Conservation (phyloP, 1,140 invertebrate genomes). For the Hylaeus volcanicus region DNA sequence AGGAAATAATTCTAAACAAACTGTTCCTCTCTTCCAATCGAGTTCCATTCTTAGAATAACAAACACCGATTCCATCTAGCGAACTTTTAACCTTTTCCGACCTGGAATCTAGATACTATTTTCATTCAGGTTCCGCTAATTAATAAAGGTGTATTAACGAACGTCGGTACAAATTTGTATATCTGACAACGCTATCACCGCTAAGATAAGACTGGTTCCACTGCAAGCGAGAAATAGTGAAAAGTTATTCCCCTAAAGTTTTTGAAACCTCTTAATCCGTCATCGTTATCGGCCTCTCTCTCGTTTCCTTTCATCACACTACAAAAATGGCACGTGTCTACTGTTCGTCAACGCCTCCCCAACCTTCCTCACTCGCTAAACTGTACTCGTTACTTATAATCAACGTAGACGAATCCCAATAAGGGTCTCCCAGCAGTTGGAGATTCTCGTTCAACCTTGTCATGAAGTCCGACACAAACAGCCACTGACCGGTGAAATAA, state of each 20-base stretch:
- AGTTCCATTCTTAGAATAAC: too few species aligned
- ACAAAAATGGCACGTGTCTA: constrained; percentile 33
- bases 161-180: background rate
- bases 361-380: background rate
- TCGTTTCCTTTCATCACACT: background rate
- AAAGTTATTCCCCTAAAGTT: background rate
- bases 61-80: too few species aligned
- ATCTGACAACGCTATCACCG: background rate
- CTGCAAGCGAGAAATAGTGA: background rate
- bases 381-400: background rate
- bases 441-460: background rate
- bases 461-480: background rate
- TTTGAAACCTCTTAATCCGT: background rate
- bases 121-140: too few species aligned
- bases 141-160: too few species aligned
- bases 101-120: too few species aligned
- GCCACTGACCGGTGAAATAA: background rate
- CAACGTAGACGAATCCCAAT: background rate
- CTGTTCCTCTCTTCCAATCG: background rate
- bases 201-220: background rate
- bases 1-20: background rate
- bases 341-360: background rate
- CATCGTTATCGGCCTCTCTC: background rate
- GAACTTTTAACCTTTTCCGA: too few species aligned
- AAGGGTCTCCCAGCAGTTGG: too few species aligned